phyloP scores from a whole-genome alignment of 2,888 invertebrate species.

The Theodoxus fluviatilis region DNA sequence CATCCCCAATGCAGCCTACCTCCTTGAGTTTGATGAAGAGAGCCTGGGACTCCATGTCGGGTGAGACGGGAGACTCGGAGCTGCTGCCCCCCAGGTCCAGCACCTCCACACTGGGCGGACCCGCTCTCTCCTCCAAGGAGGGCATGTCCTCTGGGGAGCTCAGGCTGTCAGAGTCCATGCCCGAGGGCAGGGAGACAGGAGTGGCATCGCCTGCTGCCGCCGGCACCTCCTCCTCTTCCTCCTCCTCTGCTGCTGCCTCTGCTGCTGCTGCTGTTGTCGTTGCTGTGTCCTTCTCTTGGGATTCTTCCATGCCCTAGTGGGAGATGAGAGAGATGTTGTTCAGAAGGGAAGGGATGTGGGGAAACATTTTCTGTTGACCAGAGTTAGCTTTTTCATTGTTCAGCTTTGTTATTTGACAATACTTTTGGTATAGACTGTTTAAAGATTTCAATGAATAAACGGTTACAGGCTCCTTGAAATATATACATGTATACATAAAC shows the following conservation, averaged over 20 bases:
- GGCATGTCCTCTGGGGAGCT: slow-evolving; percentile 38
- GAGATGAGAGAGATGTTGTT: neutral
- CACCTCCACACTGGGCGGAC: slow-evolving; percentile 45
- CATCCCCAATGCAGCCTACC: slow-evolving; percentile 45
- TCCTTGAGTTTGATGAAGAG: slow-evolving; percentile 65
- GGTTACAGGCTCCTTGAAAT: too few species aligned
- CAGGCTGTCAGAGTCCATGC: slow-evolving; percentile 39
- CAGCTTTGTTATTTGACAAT: too few species aligned
- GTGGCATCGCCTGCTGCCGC: slow-evolving; percentile 56
- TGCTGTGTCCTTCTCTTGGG: slow-evolving; percentile 28
- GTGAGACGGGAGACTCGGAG: slow-evolving; percentile 60
- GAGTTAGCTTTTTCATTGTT: too few species aligned
- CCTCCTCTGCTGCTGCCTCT: slow-evolving; percentile 41
- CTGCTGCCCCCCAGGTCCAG: slow-evolving; percentile 58
- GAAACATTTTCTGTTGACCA: too few species aligned
- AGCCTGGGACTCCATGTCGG: slow-evolving; percentile 64
- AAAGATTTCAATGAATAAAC: neutral
- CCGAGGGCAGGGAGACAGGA: slow-evolving; percentile 50
- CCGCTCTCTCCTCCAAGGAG: slow-evolving; percentile 27
- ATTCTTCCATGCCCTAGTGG: slow-evolving; percentile 30
- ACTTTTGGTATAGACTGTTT: neutral
- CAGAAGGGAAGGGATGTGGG: neutral
- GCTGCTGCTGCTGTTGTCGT: slow-evolving; percentile 31
- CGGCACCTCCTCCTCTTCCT: slow-evolving; percentile 35
- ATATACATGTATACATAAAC: too few species aligned